Conservation (phyloP, 2,113 vertebrate species). For the Lipophrys pholis region DNA sequence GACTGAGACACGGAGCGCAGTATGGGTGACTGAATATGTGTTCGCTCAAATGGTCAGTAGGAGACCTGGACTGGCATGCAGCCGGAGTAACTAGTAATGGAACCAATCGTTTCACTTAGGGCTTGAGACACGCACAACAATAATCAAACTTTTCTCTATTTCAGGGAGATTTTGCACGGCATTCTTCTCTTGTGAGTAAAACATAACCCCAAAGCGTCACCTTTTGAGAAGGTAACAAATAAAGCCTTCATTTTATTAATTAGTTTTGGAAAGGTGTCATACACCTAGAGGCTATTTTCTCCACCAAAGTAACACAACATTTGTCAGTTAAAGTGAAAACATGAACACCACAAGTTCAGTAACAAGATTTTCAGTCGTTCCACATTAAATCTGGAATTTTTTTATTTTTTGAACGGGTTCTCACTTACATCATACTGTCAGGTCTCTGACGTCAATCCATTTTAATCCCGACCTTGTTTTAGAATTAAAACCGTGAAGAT, state of each 20-base stretch:
- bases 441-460: slow-evolving; percentile 6
- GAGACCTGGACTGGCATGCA: background rate
- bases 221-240: slow-evolving; percentile 9
- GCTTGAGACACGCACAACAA: background rate
- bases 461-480: slow-evolving; percentile 6
- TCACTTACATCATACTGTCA: slow-evolving; percentile 29
- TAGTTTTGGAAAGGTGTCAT: slow-evolving; percentile 49
- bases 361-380: slow-evolving; percentile 24
- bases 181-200: background rate
- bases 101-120: background rate
- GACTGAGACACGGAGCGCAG: slow-evolving; percentile 3
- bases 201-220: slow-evolving; percentile 29
- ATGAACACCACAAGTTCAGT: slow-evolving; percentile 34
- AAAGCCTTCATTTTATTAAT: slow-evolving; percentile 37
- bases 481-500: slow-evolving; percentile 22
- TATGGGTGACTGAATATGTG: background rate
- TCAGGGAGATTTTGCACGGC: slow-evolving; percentile 4
- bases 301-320: slow-evolving; percentile 1
- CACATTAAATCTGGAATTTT: slow-evolving; percentile 14
- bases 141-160: background rate
- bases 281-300: slow-evolving; percentile 30
- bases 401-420: slow-evolving; percentile 5
- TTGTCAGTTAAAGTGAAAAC: slow-evolving; percentile 25
- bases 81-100: background rate
- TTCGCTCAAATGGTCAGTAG: background rate